These are phyloP conservation scores for Thysanoteuthis rhombus DNA, from an alignment of 2,888 invertebrate species.

Conservation along the genomic window DNA sequence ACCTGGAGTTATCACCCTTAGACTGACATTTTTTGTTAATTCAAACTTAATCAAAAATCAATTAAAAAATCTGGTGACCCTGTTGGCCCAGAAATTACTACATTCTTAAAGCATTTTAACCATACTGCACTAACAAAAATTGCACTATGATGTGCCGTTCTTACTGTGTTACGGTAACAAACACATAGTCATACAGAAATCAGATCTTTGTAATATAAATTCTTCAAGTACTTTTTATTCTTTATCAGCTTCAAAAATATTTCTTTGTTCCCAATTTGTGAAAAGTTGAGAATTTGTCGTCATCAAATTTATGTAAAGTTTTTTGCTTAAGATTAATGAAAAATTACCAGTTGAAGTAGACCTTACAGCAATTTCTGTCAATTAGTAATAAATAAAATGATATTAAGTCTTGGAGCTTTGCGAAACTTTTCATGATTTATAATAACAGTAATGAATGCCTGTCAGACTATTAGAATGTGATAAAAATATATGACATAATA, in stretches of 20 bases:
- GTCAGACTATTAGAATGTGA: not conserved
- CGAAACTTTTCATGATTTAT: not conserved
- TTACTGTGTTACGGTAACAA: too few species aligned
- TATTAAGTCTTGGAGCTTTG: not conserved
- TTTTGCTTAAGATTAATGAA: not conserved
- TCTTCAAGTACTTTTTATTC: too few species aligned
- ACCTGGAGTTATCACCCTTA: too few species aligned
- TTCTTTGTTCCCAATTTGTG: not conserved
- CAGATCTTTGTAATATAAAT: too few species aligned
- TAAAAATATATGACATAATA: not conserved
- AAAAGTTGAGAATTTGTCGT: not conserved
- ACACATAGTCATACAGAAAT: too few species aligned
- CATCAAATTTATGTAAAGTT: not conserved
- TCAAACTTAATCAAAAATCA: too few species aligned
- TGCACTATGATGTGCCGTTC: too few species aligned
- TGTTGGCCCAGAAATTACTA: too few species aligned
- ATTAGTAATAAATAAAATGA: not conserved
- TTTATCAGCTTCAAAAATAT: not conserved
- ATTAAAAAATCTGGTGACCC: too few species aligned
- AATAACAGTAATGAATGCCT: not conserved
- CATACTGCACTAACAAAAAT: too few species aligned
- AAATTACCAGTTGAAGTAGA: not conserved
- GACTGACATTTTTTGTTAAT: too few species aligned
- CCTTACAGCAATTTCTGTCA: not conserved
- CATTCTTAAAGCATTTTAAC: too few species aligned